Percentiles rank a stretch among this genome's conserved stretches.
Evolutionary conservation across 2,113 vertebrate species (phyloP).

Genomic region (Rhinoptilus africanus): DNA sequence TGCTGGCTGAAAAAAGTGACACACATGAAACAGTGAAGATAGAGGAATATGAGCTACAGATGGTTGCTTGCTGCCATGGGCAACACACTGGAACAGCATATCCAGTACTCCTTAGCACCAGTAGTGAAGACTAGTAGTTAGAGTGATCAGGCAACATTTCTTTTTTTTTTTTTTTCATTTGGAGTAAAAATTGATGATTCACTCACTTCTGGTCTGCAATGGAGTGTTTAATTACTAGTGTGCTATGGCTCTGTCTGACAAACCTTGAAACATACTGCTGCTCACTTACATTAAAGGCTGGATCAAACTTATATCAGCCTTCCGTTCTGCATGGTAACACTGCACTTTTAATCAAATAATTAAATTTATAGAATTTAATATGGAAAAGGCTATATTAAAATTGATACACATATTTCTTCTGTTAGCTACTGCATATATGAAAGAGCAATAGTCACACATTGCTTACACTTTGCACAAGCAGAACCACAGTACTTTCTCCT

Average conservation of each 20-base stretch:
- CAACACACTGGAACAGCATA: slow-evolving; percentile 81
- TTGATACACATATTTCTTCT: neutral
- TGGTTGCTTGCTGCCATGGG: slow-evolving; percentile 79
- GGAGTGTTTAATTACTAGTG: neutral
- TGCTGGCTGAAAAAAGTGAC: slow-evolving; percentile 74
- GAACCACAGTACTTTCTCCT: neutral
- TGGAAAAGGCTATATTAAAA: neutral
- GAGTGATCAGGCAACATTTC: neutral
- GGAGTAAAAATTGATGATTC: neutral
- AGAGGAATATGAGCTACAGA: slow-evolving; percentile 81
- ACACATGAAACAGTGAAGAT: slow-evolving; percentile 74
- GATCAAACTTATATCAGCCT: neutral
- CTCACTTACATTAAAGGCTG: neutral
- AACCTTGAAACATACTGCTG: neutral
- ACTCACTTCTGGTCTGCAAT: neutral
- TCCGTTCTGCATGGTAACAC: neutral
- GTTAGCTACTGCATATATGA: neutral
- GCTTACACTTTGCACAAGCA: neutral
- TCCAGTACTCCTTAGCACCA: slow-evolving; percentile 81
- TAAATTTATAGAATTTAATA: neutral
- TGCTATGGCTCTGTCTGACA: neutral
- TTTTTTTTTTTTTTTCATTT: neutral
- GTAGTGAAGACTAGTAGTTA: slow-evolving; percentile 31
- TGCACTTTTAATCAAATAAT: neutral
- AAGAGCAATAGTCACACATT: neutral